A percentile compares a stretch with the other conserved stretches of the same genome.
These are phyloP conservation scores for Pecten maximus DNA, from an alignment of 2,888 invertebrate species.

Conservation along the genomic window DNA sequence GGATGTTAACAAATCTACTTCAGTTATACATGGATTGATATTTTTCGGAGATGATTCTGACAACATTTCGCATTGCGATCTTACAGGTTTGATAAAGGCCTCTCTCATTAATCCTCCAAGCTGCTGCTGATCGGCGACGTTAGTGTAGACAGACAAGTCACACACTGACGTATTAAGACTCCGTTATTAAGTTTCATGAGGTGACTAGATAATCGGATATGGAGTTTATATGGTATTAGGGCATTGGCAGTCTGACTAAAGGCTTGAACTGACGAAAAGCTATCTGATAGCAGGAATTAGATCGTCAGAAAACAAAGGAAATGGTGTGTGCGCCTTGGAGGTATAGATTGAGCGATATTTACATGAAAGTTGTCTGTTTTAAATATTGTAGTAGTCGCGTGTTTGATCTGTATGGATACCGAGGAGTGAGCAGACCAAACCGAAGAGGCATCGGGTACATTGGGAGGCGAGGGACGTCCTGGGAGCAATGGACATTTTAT, in stretches of 20 bases:
- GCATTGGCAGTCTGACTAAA: not conserved
- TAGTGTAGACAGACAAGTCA: not conserved
- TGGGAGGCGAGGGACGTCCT: not conserved
- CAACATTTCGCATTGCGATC: too few species aligned
- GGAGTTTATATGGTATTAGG: not conserved
- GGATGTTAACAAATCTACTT: too few species aligned
- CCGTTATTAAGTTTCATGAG: not conserved
- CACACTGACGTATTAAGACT: not conserved
- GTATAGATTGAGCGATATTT: slow-evolving; percentile 10
- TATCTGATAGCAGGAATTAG: slow-evolving; percentile 18
- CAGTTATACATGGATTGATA: too few species aligned
- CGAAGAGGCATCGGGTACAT: not conserved
- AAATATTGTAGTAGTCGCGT: not conserved
- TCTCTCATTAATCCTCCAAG: not conserved
- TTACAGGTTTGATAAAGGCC: not conserved
- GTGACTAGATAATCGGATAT: not conserved
- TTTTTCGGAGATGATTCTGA: too few species aligned
- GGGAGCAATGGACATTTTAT: not conserved
- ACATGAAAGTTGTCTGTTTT: slow-evolving; percentile 9
- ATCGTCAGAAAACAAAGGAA: slow-evolving; percentile 8
- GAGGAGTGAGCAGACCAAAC: not conserved
- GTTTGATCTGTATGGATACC: not conserved
- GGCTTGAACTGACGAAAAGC: not conserved
- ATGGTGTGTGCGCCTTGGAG: not conserved
- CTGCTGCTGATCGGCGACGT: not conserved